phyloP scores from a whole-genome alignment of 2,113 vertebrate species.

The Orthonyx spaldingii region DNA sequence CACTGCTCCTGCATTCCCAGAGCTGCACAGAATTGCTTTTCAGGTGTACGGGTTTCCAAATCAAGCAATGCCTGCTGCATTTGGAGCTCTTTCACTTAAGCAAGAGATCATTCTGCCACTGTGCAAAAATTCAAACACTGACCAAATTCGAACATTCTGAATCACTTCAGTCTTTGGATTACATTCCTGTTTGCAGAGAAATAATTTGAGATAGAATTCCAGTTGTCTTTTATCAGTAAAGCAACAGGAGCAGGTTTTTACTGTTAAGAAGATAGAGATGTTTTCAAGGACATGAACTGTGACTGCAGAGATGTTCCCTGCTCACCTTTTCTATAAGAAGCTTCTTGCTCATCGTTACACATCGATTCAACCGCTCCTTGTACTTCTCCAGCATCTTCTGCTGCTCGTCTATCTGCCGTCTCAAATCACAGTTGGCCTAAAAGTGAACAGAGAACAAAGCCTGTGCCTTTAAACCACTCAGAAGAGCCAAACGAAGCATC shows the following conservation, averaged over 20 bases:
- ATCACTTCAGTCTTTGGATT: background rate
- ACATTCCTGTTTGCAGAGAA: background rate
- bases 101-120: background rate
- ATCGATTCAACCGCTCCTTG: slow-evolving; percentile 97
- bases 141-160: background rate
- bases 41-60: background rate
- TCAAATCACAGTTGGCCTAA: slow-evolving; percentile 95
- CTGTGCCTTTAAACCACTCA: background rate
- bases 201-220: background rate
- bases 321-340: slow-evolving; percentile 97
- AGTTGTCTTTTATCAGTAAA: background rate
- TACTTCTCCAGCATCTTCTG: slow-evolving; percentile 98
- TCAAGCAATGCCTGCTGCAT: background rate
- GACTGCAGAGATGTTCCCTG: background rate
- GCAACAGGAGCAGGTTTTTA: background rate
- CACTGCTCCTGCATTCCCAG: background rate
- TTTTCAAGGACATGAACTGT: background rate
- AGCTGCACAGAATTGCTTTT: background rate
- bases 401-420: slow-evolving; percentile 96
- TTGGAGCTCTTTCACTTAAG: background rate
- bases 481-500: background rate
- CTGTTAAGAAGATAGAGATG: background rate
- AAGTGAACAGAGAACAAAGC: background rate
- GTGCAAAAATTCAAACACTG: background rate
- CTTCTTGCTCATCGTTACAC: slow-evolving; percentile 99